Base-by-base conservation (phyloP, 2,797 vertebrate genomes). In the Gadopsis marmoratus region DNA sequence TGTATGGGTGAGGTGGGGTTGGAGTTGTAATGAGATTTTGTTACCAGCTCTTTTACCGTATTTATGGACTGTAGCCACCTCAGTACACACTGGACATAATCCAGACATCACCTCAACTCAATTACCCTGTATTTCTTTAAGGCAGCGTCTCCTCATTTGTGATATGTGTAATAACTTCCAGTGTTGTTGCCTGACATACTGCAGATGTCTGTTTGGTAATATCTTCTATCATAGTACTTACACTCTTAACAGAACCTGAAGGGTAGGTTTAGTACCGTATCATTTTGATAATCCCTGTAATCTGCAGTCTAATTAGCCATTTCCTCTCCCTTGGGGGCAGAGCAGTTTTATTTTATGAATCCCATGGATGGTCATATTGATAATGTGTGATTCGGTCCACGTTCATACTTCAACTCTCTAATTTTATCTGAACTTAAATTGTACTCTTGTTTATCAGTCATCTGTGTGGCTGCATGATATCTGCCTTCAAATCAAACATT, bases 21-120 rank as follows among this genome's bases (percentile, higher is more conserved):
- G 26, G 19, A 48, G 56, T 56, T 87, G 45, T 21, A 59, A 71
- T 79, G 39, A 63, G 16, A 62, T 74, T 74, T 78, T 76, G 21
- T 76, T 84, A 48, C 69, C 56, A 68, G 65, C 54, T 76, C 65
- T 62, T 17, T 71, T 71, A 41, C 35, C 47, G 43, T 48, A 41
- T 78, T 74, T 69, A 69, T 68, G 45, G 56, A 45, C 65, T 60
- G 56, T 60, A 35, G 77, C 68, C 45, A 26, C 23, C 51, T 61
- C 61, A n/a, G 39, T 12, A 75, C 35, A 48, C 50, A 51, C 26
- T 76, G 53, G 72, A 70, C 65, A 76, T 48, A 72, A 70, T 86
- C 80, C 85, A 91, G 85, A 86, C 81, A 83, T 74, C 70, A 71
- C n/a, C 55, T 56, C 66, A 85, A 86, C 68, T 79, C 51, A 72